These are phyloP conservation scores for Acanthacorydalis orientalis DNA, from an alignment of 2,888 invertebrate genomes.

Conservation along the genomic window DNA sequence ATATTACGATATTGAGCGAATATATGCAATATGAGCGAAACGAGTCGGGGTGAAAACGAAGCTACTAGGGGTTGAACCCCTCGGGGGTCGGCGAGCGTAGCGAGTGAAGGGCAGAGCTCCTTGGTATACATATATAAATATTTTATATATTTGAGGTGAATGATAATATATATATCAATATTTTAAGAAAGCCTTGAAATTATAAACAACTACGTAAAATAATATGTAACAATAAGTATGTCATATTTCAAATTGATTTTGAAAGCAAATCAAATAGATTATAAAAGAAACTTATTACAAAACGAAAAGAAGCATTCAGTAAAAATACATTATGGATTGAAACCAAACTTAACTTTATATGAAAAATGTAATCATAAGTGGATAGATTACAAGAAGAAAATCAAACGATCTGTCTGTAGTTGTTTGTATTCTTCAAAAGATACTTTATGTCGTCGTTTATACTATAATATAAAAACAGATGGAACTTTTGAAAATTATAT, in stretches of 20 bases:
- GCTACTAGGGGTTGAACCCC: no score
- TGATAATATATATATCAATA: no score
- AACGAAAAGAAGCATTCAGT: slow-evolving; percentile 40
- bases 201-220: no score
- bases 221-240: slow-evolving; percentile 23
- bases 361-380: slow-evolving; percentile 32
- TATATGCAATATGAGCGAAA: no score
- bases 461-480: slow-evolving; percentile 28
- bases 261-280: slow-evolving; percentile 35
- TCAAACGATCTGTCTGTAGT: slow-evolving; percentile 24
- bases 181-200: no score
- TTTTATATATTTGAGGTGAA: no score
- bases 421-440: slow-evolving; percentile 18
- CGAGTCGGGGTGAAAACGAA: no score
- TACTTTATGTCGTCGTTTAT: slow-evolving; percentile 21
- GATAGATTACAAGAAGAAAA: slow-evolving; percentile 23
- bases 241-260: slow-evolving; percentile 36
- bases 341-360: slow-evolving; percentile 26
- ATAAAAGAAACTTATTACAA: slow-evolving; percentile 29
- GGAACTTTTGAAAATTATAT: slow-evolving; percentile 42
- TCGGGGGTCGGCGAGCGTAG: no score
- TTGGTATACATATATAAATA: no score
- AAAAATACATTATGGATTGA: slow-evolving; percentile 25
- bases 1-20: no score
- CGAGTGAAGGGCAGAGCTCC: no score